Percentiles rank a stretch among this genome's conserved stretches.
These are phyloP conservation scores for Thecocarcelia acutangulata DNA, from an alignment of 2,888 invertebrate species.

Conservation along the genomic window DNA sequence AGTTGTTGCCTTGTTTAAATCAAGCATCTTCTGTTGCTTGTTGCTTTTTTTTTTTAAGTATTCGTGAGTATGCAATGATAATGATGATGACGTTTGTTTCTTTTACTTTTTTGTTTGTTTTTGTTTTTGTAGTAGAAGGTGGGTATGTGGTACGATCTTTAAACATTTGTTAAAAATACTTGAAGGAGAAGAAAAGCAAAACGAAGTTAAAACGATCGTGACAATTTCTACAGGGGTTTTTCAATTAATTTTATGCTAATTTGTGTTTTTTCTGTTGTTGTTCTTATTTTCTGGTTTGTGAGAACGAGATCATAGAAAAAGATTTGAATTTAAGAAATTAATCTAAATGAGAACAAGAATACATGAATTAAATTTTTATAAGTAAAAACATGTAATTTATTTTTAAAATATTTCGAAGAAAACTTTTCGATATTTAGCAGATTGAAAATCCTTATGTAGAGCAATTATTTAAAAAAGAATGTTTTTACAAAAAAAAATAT, in stretches of 20 bases:
- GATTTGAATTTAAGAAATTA: slow-evolving; percentile 54
- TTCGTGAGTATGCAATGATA: slow-evolving; percentile 68
- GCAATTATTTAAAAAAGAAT: too few species aligned
- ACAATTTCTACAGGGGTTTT: slow-evolving; percentile 69
- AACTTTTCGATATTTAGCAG: too few species aligned
- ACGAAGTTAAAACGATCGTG: slow-evolving; percentile 56
- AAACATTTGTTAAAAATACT: slow-evolving; percentile 43
- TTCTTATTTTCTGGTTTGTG: slow-evolving; percentile 16
- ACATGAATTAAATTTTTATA: slow-evolving; percentile 7
- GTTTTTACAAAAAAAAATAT: too few species aligned
- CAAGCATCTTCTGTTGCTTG: slow-evolving; percentile 30
- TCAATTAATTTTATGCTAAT: slow-evolving; percentile 70
- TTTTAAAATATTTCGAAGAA: background rate
- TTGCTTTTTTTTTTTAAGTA: slow-evolving; percentile 47
- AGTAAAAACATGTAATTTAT: background rate
- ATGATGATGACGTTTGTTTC: slow-evolving; percentile 55
- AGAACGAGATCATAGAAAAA: slow-evolving; percentile 40
- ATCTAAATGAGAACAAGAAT: slow-evolving; percentile 50
- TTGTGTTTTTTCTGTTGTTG: slow-evolving; percentile 39
- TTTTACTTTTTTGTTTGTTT: slow-evolving; percentile 3
- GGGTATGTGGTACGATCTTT: slow-evolving; percentile 53
- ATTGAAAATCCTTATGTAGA: too few species aligned
- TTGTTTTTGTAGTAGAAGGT: slow-evolving; percentile 45
- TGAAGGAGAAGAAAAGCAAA: slow-evolving; percentile 33
- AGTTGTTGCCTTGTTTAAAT: slow-evolving; percentile 19